Evolutionary conservation across 2,888 invertebrate genomes (phyloP).

Genomic region (Rhamphomyia laevipes): DNA sequence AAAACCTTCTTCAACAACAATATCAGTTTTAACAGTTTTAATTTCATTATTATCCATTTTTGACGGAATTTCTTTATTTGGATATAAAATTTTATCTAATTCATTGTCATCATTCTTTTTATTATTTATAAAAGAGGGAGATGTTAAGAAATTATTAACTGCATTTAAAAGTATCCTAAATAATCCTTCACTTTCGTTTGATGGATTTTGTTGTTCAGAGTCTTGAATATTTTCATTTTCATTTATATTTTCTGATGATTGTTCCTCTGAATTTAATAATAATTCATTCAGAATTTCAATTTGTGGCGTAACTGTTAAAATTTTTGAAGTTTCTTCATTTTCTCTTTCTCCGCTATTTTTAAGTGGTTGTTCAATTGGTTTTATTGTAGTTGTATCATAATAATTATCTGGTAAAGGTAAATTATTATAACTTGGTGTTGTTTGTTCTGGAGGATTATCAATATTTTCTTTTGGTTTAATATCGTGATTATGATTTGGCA

Average conservation of each 20-base stretch:
- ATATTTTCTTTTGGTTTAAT: too few species aligned
- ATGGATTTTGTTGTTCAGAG: too few species aligned
- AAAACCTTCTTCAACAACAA: constrained; percentile 15
- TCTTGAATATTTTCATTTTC: constrained; percentile 12
- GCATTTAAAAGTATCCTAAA: constrained; percentile 32
- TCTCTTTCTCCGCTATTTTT: too few species aligned
- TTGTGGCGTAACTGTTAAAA: background rate
- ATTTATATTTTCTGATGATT: constrained; percentile 7
- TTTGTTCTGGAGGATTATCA: too few species aligned
- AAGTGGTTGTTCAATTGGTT: too few species aligned
- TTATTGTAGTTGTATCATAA: too few species aligned
- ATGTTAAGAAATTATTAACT: constrained; percentile 28
- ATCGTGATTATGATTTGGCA: too few species aligned
- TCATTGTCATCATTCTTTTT: constrained; percentile 14
- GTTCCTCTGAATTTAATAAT: constrained; percentile 2
- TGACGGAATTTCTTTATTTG: constrained; percentile 9
- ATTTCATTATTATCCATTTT: background rate
- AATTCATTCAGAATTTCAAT: background rate
- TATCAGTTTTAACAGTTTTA: background rate
- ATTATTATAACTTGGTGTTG: too few species aligned
- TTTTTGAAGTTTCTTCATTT: background rate
- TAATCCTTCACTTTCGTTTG: constrained; percentile 19
- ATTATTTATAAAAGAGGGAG: constrained; percentile 7
- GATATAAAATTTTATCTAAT: constrained; percentile 25
- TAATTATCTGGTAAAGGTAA: too few species aligned